phyloP scores from a whole-genome alignment of 2,797 vertebrate genomes.

The Sebastes goodei region DNA sequence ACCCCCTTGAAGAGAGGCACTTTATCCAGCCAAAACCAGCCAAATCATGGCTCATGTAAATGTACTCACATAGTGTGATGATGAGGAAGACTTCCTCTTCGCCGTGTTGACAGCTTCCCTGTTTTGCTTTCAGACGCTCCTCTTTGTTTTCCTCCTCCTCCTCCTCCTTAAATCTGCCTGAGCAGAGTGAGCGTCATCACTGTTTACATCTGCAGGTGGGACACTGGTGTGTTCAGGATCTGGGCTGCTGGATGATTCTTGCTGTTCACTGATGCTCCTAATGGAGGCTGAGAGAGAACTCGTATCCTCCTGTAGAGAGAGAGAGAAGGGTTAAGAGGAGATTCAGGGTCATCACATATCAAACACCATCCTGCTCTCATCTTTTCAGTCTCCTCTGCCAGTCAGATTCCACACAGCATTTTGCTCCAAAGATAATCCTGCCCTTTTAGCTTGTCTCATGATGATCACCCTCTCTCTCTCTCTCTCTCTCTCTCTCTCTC shows the following conservation, averaged over 20 bases:
- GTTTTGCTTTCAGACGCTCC: neutral
- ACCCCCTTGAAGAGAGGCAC: neutral
- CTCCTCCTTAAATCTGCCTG: slow-evolving; percentile 28
- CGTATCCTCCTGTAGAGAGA: slow-evolving; percentile 20
- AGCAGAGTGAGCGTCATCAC: slow-evolving; percentile 25
- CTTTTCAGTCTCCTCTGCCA: neutral
- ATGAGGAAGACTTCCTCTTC: slow-evolving; percentile 11
- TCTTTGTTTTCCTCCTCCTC: slow-evolving; percentile 6
- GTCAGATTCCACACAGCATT: slow-evolving; percentile 19
- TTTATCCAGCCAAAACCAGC: neutral
- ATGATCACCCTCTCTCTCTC: slow-evolving; percentile 16
- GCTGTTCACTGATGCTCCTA: slow-evolving; percentile 7
- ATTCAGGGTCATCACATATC: slow-evolving; percentile 12
- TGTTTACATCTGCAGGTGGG: slow-evolving; percentile 56
- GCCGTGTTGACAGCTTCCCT: neutral
- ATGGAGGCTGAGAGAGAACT: slow-evolving; percentile 11
- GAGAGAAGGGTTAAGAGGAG: slow-evolving; percentile 1
- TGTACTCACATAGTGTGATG: slow-evolving; percentile 46
- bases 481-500: neutral
- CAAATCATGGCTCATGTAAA: neutral
- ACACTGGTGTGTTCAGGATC: neutral
- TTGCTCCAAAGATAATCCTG: slow-evolving; percentile 43
- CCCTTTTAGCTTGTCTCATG: slow-evolving; percentile 27
- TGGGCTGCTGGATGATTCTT: neutral
- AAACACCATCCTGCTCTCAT: slow-evolving; percentile 34